Evolutionary conservation across 2,888 invertebrate species (phyloP), one percentile per base, ranked within the genome.

Genomic region (Ectobius pallidus): DNA sequence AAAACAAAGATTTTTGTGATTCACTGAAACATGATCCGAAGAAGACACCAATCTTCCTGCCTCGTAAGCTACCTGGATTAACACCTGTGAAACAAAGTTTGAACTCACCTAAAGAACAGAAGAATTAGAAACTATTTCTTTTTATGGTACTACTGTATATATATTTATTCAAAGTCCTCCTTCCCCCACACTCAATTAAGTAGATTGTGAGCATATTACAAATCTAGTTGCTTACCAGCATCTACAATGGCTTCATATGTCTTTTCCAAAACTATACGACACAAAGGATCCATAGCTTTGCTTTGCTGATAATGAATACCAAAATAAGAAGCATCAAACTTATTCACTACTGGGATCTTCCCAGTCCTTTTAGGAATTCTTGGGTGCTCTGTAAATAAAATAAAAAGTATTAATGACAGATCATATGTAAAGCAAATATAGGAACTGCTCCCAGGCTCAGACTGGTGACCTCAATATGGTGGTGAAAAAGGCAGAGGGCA

Each of bases 161-260:
- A n/a, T n/a, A n/a, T n/a, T n/a, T n/a, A n/a, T n/a, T n/a, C n/a
- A n/a, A n/a, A n/a, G n/a, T n/a, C n/a, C n/a, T n/a, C n/a, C n/a
- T n/a, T n/a, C n/a, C n/a, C n/a, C n/a, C n/a, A n/a, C n/a, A n/a
- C n/a, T n/a, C n/a, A n/a, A n/a, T n/a, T n/a, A n/a, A n/a, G n/a
- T n/a, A n/a, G n/a, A n/a, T n/a, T n/a, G n/a, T n/a, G n/a, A n/a
- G n/a, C n/a, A n/a, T n/a, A n/a, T n/a, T n/a, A n/a, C n/a, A n/a
- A n/a, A n/a, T n/a, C n/a, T n/a, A n/a, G n/a, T n/a, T n/a, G n/a
- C 63, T 27, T 69, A 80, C 87, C 88, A 75, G 93, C 89, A 85
- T 94, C 94, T 73, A 93, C 86, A 20, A 93, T 87, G 71, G 91
- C 92, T 82, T 94, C 94, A 79, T 91, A 92, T 0, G 92, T 89